Conservation (phyloP, 2,113 vertebrate genomes). For the Petrocephalus zakoni region DNA sequence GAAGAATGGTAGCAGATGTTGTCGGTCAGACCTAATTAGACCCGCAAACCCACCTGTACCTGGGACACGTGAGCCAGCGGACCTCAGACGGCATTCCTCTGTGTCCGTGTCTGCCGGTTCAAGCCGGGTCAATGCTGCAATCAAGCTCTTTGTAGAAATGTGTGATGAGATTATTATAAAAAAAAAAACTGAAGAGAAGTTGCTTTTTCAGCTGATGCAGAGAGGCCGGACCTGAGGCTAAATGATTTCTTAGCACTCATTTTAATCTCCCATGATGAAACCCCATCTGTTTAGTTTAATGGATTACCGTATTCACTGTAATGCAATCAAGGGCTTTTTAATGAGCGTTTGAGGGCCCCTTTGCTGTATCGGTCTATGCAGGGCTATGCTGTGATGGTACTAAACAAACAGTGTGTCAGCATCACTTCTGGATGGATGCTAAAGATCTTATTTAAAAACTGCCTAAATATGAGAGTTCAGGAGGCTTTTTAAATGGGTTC, state of each 20-base stretch:
- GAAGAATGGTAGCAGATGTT: background rate
- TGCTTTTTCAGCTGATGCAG: background rate
- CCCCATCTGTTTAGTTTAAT: background rate
- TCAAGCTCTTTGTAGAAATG: background rate
- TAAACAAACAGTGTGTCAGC: background rate
- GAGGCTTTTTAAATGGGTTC: background rate
- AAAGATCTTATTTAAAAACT: background rate
- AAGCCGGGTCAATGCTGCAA: background rate
- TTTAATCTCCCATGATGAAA: background rate
- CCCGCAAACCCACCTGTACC: background rate
- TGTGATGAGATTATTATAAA: background rate
- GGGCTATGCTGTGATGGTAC: background rate
- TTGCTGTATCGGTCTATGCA: background rate
- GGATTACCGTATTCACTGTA: slow-evolving; percentile 6
- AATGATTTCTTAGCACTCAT: background rate
- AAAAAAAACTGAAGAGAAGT: background rate
- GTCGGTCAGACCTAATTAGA: slow-evolving; percentile 19
- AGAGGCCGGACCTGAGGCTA: background rate
- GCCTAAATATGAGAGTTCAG: background rate
- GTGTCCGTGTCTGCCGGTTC: background rate
- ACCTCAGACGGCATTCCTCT: slow-evolving; percentile 2
- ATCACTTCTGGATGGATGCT: background rate
- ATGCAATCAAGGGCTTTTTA: slow-evolving; percentile 11
- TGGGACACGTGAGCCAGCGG: background rate
- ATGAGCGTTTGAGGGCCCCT: background rate